These are phyloP conservation scores for Platycheirus rosarum DNA, from an alignment of 2,888 invertebrate species.

Conservation along the genomic window DNA sequence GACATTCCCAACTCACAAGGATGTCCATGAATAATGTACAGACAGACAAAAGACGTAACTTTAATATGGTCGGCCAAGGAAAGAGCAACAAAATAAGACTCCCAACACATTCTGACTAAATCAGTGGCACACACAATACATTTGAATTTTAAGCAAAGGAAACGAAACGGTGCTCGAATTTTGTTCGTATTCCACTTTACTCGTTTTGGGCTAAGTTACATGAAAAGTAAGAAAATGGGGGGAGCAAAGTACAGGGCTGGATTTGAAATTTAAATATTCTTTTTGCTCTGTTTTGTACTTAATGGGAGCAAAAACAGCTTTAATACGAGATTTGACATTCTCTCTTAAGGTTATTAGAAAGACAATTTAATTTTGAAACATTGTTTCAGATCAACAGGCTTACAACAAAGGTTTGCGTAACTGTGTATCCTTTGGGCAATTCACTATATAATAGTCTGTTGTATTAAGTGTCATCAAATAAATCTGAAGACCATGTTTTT, in stretches of 20 bases:
- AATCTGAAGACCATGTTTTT: no score
- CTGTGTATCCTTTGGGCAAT: no score
- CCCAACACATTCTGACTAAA: constrained; percentile 11
- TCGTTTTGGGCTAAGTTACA: neutral
- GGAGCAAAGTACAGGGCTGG: neutral
- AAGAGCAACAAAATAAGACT: constrained; percentile 13
- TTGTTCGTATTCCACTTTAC: neutral
- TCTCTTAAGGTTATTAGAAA: no score
- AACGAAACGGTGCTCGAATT: constrained; percentile 12
- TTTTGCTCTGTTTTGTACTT: no score
- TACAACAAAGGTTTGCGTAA: no score
- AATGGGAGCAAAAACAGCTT: no score
- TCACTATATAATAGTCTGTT: no score
- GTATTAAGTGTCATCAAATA: no score
- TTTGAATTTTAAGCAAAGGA: neutral
- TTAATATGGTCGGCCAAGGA: neutral
- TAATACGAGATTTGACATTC: no score
- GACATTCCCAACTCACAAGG: neutral
- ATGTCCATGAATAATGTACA: constrained; percentile 8
- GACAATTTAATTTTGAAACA: no score
- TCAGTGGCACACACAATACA: neutral
- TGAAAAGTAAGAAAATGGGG: neutral
- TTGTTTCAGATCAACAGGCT: no score
- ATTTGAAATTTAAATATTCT: neutral
- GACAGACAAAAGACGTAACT: constrained; percentile 6